Conservation (phyloP, 2,797 vertebrate species). For the Sylvilagus floridanus region DNA sequence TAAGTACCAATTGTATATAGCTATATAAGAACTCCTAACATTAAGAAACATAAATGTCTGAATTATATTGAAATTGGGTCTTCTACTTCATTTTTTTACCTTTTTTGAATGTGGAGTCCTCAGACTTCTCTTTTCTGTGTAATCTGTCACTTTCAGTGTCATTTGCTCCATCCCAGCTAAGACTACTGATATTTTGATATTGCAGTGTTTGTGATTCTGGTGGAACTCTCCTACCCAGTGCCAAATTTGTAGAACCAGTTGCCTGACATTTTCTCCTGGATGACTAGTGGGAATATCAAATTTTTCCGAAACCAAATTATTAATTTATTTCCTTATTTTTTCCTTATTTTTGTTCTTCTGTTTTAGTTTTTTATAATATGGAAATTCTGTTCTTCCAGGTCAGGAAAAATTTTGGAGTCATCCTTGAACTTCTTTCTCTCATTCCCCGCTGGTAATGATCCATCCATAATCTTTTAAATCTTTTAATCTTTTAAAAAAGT, state of each 20-base stretch:
- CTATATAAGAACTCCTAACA: neutral
- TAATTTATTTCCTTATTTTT: neutral
- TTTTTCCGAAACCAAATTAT: slow-evolving; percentile 5
- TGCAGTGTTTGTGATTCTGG: neutral
- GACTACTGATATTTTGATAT: neutral
- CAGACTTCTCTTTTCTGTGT: neutral
- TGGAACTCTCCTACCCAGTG: neutral
- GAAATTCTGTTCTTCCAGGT: neutral
- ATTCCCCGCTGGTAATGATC: neutral
- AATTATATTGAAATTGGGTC: neutral
- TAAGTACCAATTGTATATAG: neutral
- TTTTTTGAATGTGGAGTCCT: neutral
- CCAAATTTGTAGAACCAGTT: neutral
- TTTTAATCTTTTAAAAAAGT: neutral
- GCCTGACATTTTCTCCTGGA: neutral
- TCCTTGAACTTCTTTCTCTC: neutral
- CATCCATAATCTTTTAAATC: neutral
- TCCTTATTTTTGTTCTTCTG: neutral
- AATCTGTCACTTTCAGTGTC: neutral
- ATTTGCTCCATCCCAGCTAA: neutral
- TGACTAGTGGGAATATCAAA: neutral
- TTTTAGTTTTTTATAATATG: neutral
- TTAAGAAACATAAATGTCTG: neutral
- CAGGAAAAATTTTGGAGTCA: neutral
- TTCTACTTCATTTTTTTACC: neutral